Percentiles rank a stretch among this genome's conserved stretches.
Evolutionary conservation across 2,888 invertebrate genomes (phyloP).

Genomic region (Chrysomela aeneicollis): DNA sequence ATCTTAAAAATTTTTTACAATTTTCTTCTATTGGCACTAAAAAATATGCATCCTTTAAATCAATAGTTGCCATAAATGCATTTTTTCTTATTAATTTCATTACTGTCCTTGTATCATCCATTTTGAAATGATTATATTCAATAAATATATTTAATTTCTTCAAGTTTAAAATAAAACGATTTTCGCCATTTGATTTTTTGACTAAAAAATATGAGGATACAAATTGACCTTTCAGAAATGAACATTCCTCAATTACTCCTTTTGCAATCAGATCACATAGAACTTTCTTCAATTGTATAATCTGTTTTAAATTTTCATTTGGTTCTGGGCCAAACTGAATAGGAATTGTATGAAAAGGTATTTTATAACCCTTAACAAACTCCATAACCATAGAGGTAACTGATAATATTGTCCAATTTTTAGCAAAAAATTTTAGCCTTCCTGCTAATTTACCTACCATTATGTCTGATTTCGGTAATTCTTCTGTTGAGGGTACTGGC

Average conservation of each 20-base stretch:
- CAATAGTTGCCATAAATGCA: neutral
- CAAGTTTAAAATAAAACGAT: neutral
- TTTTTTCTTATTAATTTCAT: no score
- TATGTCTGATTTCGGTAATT: neutral
- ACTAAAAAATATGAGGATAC: neutral
- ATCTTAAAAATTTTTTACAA: neutral
- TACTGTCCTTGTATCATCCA: neutral
- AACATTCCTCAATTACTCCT: neutral
- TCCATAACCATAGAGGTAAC: neutral
- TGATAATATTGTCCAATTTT: neutral
- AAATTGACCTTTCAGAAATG: neutral
- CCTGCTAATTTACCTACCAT: neutral
- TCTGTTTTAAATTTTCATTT: neutral
- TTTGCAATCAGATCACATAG: neutral
- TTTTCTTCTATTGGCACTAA: neutral
- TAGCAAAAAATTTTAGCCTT: neutral
- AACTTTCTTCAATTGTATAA: neutral
- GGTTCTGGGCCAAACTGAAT: neutral
- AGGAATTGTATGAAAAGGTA: neutral
- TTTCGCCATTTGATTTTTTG: neutral
- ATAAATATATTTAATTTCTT: no score
- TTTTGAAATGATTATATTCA: neutral
- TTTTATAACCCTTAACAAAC: neutral
- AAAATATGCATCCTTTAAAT: no score
- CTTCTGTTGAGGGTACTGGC: neutral